Conservation (phyloP, 2,797 vertebrate species). For the Melanotaenia boesemani region DNA sequence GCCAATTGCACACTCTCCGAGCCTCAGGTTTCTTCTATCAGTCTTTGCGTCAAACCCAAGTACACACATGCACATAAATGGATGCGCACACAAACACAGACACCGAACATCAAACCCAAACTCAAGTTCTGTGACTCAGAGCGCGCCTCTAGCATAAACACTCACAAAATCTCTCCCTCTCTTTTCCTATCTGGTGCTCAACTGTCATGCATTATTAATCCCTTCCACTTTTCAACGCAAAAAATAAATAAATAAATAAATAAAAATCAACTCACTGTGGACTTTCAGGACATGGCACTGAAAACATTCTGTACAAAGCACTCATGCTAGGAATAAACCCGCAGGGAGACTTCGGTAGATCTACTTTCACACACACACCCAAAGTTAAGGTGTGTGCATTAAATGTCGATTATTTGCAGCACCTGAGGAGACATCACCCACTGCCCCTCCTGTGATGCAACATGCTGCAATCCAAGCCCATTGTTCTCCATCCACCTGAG, state of each 20-base stretch:
- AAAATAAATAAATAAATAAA: not conserved
- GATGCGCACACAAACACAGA: conserved; percentile 16
- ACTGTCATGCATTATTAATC: conserved; percentile 80
- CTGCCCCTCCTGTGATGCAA: conserved; percentile 75
- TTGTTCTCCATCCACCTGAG: conserved; percentile 74
- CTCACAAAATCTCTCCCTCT: conserved; percentile 40
- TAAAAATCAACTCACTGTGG: conserved; percentile 44
- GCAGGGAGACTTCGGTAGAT: conserved; percentile 41
- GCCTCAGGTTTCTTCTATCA: conserved; percentile 43
- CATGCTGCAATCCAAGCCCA: conserved; percentile 61
- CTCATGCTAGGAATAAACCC: conserved; percentile 37
- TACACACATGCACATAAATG: conserved; percentile 18
- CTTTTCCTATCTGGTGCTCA: conserved; percentile 61
- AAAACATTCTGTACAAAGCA: conserved; percentile 51
- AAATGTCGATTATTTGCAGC: conserved; percentile 50
- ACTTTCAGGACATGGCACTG: conserved; percentile 46
- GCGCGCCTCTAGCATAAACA: conserved; percentile 74
- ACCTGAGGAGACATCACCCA: conserved; percentile 43
- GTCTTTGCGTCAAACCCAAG: conserved; percentile 55
- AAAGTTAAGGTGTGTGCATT: conserved; percentile 26
- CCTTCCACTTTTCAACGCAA: conserved; percentile 60
- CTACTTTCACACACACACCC: conserved; percentile 15
- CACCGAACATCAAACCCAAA: conserved; percentile 59
- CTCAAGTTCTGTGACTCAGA: conserved; percentile 58
- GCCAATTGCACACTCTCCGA: conserved; percentile 45